These are phyloP conservation scores for Halichondria panicea DNA, from an alignment of 37 sponge, comb jelly and placozoan species.

Conservation along the genomic window DNA sequence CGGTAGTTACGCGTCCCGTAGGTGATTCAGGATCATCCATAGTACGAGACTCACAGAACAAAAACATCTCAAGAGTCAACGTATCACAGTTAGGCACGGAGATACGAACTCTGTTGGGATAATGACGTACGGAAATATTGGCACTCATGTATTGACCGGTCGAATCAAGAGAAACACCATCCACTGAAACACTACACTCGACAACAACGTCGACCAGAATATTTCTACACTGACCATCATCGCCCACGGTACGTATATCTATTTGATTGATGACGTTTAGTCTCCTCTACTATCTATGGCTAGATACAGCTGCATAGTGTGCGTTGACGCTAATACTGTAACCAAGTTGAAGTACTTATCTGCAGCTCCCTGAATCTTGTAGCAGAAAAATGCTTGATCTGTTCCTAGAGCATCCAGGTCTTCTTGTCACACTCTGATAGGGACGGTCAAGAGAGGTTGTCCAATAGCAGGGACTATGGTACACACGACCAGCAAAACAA, in stretches of 20 bases:
- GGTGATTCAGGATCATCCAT: conserved; percentile 3
- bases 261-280: conserved; percentile 57
- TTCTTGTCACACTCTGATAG: conserved; percentile 8
- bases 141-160: neutral
- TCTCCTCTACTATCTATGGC: too few species aligned
- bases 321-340: conserved; percentile 42
- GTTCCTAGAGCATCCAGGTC: conserved; percentile 2
- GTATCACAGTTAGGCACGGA: conserved; percentile 73
- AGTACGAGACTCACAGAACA: conserved; percentile 39
- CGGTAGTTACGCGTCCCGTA: neutral
- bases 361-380: conserved; percentile 40
- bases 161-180: neutral
- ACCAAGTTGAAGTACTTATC: conserved; percentile 35
- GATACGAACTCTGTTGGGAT: conserved; percentile 49
- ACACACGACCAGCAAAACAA: too few species aligned
- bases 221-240: conserved; percentile 13
- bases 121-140: conserved; percentile 12
- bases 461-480: conserved; percentile 49
- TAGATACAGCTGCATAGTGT: conserved; percentile 13
- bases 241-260: conserved; percentile 54
- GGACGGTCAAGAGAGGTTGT: conserved; percentile 58
- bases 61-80: conserved; percentile 69
- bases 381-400: conserved; percentile 30
- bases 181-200: conserved; percentile 24
- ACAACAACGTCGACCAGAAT: conserved; percentile 35